These are phyloP conservation scores for Crematogaster levior DNA, from an alignment of 2,888 invertebrate genomes.

Conservation along the genomic window DNA sequence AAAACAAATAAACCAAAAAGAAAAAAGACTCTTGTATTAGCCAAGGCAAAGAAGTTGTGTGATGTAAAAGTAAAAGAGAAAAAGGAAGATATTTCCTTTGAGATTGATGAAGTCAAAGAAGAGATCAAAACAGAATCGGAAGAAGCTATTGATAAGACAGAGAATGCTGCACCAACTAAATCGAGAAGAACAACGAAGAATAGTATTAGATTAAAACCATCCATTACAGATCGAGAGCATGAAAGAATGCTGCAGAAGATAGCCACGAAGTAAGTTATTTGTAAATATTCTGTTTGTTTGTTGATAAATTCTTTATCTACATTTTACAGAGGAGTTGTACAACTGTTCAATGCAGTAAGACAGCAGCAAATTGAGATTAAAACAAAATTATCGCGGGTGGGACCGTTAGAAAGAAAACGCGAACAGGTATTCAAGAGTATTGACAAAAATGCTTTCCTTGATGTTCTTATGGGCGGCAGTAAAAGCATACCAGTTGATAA, in stretches of 20 bases:
- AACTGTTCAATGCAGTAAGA: conserved; percentile 96
- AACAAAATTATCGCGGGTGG: conserved; percentile 90
- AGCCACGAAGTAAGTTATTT: conserved; percentile 89
- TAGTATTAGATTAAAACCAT: conserved; percentile 91
- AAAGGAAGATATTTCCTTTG: conserved; percentile 87
- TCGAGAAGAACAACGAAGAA: conserved; percentile 87
- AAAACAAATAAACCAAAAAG: conserved; percentile 91
- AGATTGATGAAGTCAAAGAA: conserved; percentile 86
- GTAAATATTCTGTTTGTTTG: conserved; percentile 34
- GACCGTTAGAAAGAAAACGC: conserved; percentile 92
- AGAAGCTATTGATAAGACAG: conserved; percentile 82
- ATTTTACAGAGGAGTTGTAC: conserved; percentile 93
- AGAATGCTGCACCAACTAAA: conserved; percentile 78
- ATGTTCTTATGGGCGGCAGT: conserved; percentile 90
- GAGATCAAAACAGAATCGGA: conserved; percentile 52
- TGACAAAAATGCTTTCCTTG: conserved; percentile 91
- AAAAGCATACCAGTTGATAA: conserved; percentile 85
- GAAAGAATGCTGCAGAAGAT: conserved; percentile 93
- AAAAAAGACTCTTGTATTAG: conserved; percentile 91
- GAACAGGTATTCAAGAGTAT: conserved; percentile 92
- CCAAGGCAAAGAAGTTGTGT: conserved; percentile 92
- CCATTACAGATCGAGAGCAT: conserved; percentile 91
- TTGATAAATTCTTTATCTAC: conserved; percentile 21
- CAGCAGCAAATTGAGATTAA: conserved; percentile 93
- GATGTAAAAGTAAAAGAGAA: conserved; percentile 86